Conservation (phyloP, 2,888 invertebrate genomes). For the Lycaena phlaeas region DNA sequence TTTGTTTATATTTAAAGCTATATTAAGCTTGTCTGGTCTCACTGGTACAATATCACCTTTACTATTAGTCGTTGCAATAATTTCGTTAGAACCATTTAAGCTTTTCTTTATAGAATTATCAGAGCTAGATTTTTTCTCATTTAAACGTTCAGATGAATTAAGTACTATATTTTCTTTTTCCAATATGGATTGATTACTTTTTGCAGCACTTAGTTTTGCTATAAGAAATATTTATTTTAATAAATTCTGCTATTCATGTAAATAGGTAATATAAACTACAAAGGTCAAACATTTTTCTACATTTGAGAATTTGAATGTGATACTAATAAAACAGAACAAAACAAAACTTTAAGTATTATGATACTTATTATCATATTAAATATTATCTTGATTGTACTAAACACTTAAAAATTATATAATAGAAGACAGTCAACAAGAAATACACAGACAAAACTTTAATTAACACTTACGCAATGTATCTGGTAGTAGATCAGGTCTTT, state of each 20-base stretch:
- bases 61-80: slow-evolving; percentile 65
- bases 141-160: slow-evolving; percentile 54
- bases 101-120: slow-evolving; percentile 52
- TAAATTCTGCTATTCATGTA: too few relatives aligned
- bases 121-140: slow-evolving; percentile 53
- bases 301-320: too few relatives aligned
- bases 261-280: too few relatives aligned
- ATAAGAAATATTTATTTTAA: too few relatives aligned
- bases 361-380: too few relatives aligned
- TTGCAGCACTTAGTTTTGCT: slow-evolving; percentile 59
- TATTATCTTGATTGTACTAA: too few relatives aligned
- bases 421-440: background rate
- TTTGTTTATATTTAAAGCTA: slow-evolving; percentile 62
- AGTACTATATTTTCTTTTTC: slow-evolving; percentile 61
- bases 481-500: slow-evolving; percentile 75
- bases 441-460: background rate
- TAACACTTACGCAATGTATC: slow-evolving; percentile 68
- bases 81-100: slow-evolving; percentile 51
- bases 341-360: too few relatives aligned
- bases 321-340: too few relatives aligned
- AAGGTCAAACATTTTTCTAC: too few relatives aligned
- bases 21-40: slow-evolving; percentile 64
- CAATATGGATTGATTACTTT: slow-evolving; percentile 59
- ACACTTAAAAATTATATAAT: too few relatives aligned
- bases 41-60: slow-evolving; percentile 62